Conservation (phyloP, 1,140 invertebrate species). For the Macrotrachela quadricornifera region DNA sequence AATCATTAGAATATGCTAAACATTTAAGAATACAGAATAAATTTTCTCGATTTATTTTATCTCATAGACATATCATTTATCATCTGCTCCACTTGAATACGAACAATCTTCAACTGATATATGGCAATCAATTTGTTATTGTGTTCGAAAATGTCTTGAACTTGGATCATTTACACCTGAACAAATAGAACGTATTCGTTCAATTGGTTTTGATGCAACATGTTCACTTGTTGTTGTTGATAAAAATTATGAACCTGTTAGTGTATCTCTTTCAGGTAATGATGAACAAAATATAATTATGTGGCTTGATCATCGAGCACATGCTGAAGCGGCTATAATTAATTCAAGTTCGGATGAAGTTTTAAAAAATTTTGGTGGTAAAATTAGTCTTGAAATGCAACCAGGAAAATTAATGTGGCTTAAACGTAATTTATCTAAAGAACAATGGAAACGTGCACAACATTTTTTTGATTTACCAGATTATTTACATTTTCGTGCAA, state of each 20-base stretch:
- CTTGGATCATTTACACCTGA: slow-evolving; percentile 14
- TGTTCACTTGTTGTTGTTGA: slow-evolving; percentile 70
- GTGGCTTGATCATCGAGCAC: slow-evolving; percentile 88
- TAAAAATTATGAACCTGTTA: slow-evolving; percentile 43
- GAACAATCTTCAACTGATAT: slow-evolving; percentile 80
- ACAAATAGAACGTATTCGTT: slow-evolving; percentile 12
- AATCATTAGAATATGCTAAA: too few relatives aligned
- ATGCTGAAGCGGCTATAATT: slow-evolving; percentile 54
- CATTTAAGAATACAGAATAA: too few relatives aligned
- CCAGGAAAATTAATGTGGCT: slow-evolving; percentile 84
- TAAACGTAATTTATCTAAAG: slow-evolving; percentile 45
- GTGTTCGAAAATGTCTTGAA: slow-evolving; percentile 11
- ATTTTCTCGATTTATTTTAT: too few relatives aligned
- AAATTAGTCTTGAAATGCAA: slow-evolving; percentile 81
- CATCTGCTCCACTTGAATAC: slow-evolving; percentile 30
- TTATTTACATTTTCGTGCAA: slow-evolving; percentile 75
- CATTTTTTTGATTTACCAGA: slow-evolving; percentile 78
- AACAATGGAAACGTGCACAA: slow-evolving; percentile 42
- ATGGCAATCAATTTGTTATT: slow-evolving; percentile 48
- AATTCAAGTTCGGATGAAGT: slow-evolving; percentile 51
- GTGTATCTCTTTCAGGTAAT: slow-evolving; percentile 29
- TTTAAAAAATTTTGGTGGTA: slow-evolving; percentile 64
- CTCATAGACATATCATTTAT: too few relatives aligned
- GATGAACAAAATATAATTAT: slow-evolving; percentile 64
- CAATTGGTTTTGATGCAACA: slow-evolving; percentile 79